Evolutionary conservation across 2,113 vertebrate species (phyloP).

Genomic region (Nannospalax galili): DNA sequence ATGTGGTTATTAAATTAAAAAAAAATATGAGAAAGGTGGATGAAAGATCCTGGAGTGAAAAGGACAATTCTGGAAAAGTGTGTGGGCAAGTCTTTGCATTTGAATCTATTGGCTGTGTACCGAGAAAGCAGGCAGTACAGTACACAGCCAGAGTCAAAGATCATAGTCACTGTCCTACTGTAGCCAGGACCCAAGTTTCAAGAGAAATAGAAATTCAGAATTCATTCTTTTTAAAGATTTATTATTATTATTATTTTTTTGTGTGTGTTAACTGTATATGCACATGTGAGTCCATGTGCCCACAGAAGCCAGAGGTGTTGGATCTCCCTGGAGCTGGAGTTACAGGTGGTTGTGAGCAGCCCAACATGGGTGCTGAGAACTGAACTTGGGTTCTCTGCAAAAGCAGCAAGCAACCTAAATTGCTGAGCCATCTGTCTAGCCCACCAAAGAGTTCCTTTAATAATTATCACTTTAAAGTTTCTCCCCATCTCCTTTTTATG

Average conservation of each 20-base stretch:
- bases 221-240: neutral
- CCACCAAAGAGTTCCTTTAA: neutral
- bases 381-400: neutral
- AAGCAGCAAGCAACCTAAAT: neutral
- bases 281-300: too few species aligned
- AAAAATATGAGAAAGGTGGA: neutral
- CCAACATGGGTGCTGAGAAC: neutral
- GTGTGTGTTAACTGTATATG: neutral
- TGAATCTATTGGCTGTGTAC: neutral
- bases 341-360: neutral
- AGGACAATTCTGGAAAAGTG: neutral
- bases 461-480: too few species aligned
- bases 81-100: neutral
- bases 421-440: neutral
- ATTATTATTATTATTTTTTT: neutral
- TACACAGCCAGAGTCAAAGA: neutral
- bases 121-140: neutral
- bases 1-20: too few species aligned
- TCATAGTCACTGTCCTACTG: neutral
- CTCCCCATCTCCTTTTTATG: too few species aligned
- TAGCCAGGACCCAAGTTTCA: neutral
- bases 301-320: neutral
- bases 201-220: neutral
- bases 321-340: neutral
- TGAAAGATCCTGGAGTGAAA: neutral